A percentile compares a stretch with the other conserved stretches of the same genome.
phyloP scores from a whole-genome alignment of 2,113 vertebrate species.

The Lipophrys pholis region DNA sequence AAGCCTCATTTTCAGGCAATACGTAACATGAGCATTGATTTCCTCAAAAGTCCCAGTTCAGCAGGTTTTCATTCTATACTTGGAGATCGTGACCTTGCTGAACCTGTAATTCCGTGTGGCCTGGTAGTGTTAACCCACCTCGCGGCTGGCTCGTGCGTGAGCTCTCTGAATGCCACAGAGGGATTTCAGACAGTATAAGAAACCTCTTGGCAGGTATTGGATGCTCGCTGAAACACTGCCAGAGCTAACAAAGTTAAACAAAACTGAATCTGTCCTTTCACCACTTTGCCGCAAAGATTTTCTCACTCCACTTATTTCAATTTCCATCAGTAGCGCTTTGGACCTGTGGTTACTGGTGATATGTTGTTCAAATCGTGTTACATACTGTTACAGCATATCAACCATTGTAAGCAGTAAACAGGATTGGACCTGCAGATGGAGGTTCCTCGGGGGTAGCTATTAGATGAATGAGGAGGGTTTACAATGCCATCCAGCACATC shows the following conservation, averaged over 20 bases:
- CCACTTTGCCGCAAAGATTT: too few species aligned
- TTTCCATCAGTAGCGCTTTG: background rate
- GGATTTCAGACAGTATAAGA: background rate
- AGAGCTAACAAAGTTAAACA: background rate
- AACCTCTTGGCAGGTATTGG: background rate
- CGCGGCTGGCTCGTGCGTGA: slow-evolving; percentile 6
- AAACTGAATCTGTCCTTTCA: background rate
- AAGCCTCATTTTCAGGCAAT: background rate
- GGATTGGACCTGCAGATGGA: background rate
- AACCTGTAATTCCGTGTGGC: background rate
- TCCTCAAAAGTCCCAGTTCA: background rate
- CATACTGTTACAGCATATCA: background rate
- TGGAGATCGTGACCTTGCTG: background rate
- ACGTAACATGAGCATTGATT: background rate
- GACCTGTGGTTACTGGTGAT: background rate
- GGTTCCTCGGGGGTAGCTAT: background rate
- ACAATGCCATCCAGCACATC: too few species aligned
- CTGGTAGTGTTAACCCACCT: too few species aligned
- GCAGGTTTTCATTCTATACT: slow-evolving; percentile 8
- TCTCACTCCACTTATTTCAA: background rate
- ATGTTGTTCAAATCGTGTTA: too few species aligned
- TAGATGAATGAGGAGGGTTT: too few species aligned
- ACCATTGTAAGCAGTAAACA: background rate
- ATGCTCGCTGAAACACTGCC: background rate
- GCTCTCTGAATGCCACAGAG: background rate